Percentiles rank a stretch among this genome's conserved stretches.
phyloP scores from a whole-genome alignment of 2,113 vertebrate genomes.

The Petroica traversi region DNA sequence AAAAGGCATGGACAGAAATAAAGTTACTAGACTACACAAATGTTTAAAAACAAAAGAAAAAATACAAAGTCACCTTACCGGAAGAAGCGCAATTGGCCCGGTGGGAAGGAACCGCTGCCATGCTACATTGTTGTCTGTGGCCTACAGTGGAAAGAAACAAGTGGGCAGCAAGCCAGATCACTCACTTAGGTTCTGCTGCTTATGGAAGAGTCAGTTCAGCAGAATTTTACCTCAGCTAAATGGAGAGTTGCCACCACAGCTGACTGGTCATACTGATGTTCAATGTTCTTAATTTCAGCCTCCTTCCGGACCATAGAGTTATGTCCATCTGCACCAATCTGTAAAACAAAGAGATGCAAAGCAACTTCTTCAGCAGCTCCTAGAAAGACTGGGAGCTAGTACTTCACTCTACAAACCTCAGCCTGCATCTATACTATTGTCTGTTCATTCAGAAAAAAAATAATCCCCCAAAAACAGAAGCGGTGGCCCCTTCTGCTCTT shows the following conservation, averaged over 20 bases:
- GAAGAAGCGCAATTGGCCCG: constrained; percentile 93
- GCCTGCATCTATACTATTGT: neutral
- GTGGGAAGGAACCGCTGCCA: constrained; percentile 98
- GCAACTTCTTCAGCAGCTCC: neutral
- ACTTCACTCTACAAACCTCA: neutral
- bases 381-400: neutral
- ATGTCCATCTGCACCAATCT: constrained; percentile 95
- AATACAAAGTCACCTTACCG: constrained; percentile 75
- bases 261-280: constrained; percentile 92
- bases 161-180: neutral
- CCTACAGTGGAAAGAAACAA: constrained; percentile 64
- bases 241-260: constrained; percentile 94
- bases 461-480: neutral
- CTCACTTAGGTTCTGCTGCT: neutral
- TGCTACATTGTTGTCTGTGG: constrained; percentile 94
- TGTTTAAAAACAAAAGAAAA: neutral
- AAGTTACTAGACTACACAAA: neutral
- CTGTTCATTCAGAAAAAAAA: neutral
- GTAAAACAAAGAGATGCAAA: neutral
- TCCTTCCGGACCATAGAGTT: constrained; percentile 87
- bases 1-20: neutral
- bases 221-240: constrained; percentile 84
- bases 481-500: neutral
- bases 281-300: constrained; percentile 85
- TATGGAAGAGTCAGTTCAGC: neutral